Base-by-base conservation (phyloP, 2,113 vertebrate species). In the Rafetus swinhoei region DNA sequence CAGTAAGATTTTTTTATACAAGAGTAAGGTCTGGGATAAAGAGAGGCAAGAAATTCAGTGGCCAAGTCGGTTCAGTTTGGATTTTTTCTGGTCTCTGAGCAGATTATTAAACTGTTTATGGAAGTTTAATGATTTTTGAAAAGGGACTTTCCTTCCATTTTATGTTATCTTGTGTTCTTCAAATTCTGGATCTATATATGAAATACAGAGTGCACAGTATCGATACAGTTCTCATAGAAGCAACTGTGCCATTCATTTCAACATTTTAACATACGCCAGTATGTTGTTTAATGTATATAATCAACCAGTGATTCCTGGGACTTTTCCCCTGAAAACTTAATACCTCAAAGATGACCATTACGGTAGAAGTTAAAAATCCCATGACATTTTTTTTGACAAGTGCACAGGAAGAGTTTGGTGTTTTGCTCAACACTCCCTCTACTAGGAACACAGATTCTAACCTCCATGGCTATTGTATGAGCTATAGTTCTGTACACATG, bases 41-140 rank as follows among this genome's bases (percentile, higher is more conserved):
- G 72, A 18, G 52, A 13, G n/a, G 59, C 25, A 4, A 8, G 60
- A 6, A 2, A 5, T 11, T 1, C 1, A 0, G 2, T 1, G 0
- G 55, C 90, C 91, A 62, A 10, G 12, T 24, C 52, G 25, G 14
- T 19, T 81, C 87, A 81, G 19, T 45, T n/a, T 24, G 25, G 25
- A 1, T 54, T 53, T 56, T 85, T 69, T 69, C 54, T 39, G 65
- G 81, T 27, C 91, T 80, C 82, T 39, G 80, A 82, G 60, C 55
- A 90, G 87, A 81, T 52, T 59, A 27, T 69, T 62, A 65, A 65
- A 76, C 22, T 7, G 79, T 80, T 53, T 53, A 79, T 79, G 25
- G 59, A 60, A 13, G 25, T 27, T 60, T 11, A 24, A 83, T 88
- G 59, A 88, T 4, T 65, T 86, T 65, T 1, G n/a, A 54, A 15